Evolutionary conservation across 1,140 invertebrate genomes (phyloP).

Genomic region (Papilio machaon): DNA sequence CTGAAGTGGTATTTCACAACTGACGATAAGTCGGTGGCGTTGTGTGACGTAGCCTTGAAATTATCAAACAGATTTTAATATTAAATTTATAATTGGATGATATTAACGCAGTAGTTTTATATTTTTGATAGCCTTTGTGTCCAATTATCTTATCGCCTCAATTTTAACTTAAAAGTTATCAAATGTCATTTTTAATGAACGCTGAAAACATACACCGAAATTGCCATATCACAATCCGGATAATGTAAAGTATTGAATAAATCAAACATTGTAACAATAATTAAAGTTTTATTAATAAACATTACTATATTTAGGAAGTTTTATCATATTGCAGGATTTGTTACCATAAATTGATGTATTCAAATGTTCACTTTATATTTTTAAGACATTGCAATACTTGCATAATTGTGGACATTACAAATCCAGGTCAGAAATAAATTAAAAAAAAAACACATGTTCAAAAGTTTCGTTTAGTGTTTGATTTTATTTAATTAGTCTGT

Average conservation of each 20-base stretch:
- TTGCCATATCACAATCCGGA: conserved; percentile 22
- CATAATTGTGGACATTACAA: no score
- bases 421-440: no score
- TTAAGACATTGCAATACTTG: no score
- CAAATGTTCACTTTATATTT: not conserved
- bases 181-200: conserved; percentile 43
- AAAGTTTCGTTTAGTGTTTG: no score
- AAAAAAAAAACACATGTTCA: no score
- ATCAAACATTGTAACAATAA: not conserved
- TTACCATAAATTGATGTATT: no score
- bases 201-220: conserved; percentile 38
- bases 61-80: conserved; percentile 35
- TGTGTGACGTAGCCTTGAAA: not conserved
- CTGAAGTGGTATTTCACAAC: not conserved
- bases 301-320: not conserved
- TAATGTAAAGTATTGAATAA: not conserved
- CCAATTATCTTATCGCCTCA: conserved; percentile 57
- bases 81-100: conserved; percentile 57
- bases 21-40: not conserved
- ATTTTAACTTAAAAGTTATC: conserved; percentile 53
- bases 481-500: no score
- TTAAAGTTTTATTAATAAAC: not conserved
- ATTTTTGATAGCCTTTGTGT: conserved; percentile 66
- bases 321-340: not conserved
- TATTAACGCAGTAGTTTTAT: conserved; percentile 51